phyloP scores from a whole-genome alignment of 2,797 vertebrate species.

The Pogoniulus pusillus region DNA sequence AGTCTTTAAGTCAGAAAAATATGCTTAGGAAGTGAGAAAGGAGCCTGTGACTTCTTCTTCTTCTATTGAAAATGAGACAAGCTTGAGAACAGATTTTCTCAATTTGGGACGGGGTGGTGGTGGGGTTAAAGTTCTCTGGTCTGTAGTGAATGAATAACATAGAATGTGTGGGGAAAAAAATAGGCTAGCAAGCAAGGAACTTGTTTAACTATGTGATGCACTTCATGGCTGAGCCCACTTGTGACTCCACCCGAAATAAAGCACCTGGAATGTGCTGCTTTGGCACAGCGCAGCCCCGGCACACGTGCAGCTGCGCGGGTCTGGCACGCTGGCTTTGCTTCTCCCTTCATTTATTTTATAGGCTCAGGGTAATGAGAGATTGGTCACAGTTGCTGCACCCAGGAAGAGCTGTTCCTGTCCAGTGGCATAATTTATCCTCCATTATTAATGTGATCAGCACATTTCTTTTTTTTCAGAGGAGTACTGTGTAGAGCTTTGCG shows the following conservation, averaged over 20 bases:
- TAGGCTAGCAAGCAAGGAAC: neutral
- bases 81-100: too few relatives aligned
- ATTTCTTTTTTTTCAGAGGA: neutral
- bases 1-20: too few relatives aligned
- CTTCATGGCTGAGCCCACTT: neutral
- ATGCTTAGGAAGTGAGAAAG: too few relatives aligned
- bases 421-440: neutral
- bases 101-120: too few relatives aligned
- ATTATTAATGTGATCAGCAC: neutral
- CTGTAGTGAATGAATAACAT: too few relatives aligned
- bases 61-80: too few relatives aligned
- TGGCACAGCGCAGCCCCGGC: neutral
- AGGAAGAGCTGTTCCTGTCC: conserved; percentile 14
- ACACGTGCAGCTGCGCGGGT: neutral
- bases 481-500: neutral
- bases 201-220: conserved; percentile 16
- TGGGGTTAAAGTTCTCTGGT: too few relatives aligned
- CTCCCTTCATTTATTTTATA: conserved; percentile 18
- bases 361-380: conserved; percentile 30
- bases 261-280: conserved; percentile 46
- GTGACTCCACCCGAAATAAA: conserved; percentile 15
- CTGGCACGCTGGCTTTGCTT: neutral
- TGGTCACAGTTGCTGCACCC: conserved; percentile 32
- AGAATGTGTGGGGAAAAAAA: too few relatives aligned
- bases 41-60: too few relatives aligned